Evolutionary conservation across 2,888 invertebrate genomes (phyloP).

Genomic region (Zhuqinia jingwanae): DNA sequence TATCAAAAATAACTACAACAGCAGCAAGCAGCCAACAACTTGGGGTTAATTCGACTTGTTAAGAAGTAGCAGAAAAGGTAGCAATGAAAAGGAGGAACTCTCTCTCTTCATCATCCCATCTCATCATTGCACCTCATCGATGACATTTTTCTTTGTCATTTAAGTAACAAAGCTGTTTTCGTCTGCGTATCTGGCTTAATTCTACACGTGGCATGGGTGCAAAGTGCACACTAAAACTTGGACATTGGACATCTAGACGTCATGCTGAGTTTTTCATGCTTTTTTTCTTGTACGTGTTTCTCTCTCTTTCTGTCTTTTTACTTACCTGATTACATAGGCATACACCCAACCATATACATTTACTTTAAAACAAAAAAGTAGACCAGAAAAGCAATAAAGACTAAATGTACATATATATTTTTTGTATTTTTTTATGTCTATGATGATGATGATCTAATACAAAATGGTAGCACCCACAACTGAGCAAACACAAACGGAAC

Average conservation of each 20-base stretch:
- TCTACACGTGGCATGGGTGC: neutral
- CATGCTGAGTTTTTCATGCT: conserved; percentile 31
- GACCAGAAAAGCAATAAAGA: neutral
- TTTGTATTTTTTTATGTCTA: too few species aligned
- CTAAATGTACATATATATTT: neutral
- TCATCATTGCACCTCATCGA: neutral
- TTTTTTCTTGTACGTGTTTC: neutral
- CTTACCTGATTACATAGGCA: too few species aligned
- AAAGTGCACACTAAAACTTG: conserved; percentile 13
- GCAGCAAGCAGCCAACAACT: too few species aligned
- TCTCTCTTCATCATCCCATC: conserved; percentile 33
- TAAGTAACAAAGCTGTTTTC: neutral
- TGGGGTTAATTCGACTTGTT: neutral
- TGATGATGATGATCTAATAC: conserved; percentile 37
- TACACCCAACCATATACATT: too few species aligned
- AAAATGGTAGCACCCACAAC: conserved; percentile 21
- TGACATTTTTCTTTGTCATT: conserved; percentile 47
- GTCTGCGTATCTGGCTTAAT: neutral
- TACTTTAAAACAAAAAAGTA: neutral
- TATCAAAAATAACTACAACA: neutral
- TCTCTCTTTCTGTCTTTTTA: too few species aligned
- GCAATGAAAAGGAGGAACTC: conserved; percentile 43
- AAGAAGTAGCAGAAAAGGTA: neutral
- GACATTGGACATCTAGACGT: neutral
- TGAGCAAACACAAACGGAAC: neutral